Conservation (phyloP, 2,797 vertebrate genomes). For the Ceryle rudis region DNA sequence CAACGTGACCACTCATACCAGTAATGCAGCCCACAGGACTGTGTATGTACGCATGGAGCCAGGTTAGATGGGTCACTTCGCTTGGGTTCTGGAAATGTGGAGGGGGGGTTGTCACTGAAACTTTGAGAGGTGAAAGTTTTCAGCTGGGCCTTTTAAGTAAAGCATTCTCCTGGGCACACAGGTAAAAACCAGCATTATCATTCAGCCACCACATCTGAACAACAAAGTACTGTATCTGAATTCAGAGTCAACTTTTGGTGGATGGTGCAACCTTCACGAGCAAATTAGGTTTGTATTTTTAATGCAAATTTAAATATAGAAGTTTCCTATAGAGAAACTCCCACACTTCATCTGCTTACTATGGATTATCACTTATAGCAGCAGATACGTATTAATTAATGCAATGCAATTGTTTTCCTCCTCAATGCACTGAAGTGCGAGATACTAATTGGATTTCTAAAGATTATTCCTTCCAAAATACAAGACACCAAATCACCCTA, state of each 20-base stretch:
- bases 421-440: neutral
- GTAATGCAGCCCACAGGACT: neutral
- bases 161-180: neutral
- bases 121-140: neutral
- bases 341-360: neutral
- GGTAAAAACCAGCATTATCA: neutral
- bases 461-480: neutral
- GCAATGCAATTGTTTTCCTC: neutral
- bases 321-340: neutral
- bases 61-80: neutral
- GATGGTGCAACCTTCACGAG: fast-evolving
- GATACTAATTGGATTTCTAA: neutral
- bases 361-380: neutral
- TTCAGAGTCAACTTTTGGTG: neutral
- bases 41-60: fast-evolving
- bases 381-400: neutral
- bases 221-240: neutral
- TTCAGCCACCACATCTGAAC: neutral
- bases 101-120: neutral
- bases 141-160: neutral
- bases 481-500: neutral
- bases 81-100: neutral
- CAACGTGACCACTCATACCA: neutral
- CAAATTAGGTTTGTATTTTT: neutral
- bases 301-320: neutral